These are phyloP conservation scores for Erebia ligea DNA, from an alignment of 2,888 invertebrate genomes.

Conservation along the genomic window DNA sequence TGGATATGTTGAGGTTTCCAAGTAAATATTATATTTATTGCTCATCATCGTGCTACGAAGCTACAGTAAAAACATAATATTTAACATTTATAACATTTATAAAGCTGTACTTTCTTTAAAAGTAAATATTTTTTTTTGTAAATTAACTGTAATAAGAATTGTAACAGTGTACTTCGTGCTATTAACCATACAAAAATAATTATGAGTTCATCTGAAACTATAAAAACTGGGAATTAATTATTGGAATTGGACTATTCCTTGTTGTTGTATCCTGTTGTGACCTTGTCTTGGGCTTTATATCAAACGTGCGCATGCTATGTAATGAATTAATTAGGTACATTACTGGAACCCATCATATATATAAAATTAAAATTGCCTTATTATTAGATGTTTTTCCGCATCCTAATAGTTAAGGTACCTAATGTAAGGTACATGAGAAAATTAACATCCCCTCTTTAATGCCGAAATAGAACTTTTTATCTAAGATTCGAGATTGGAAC, in stretches of 20 bases:
- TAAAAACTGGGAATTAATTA: no score
- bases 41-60: not conserved
- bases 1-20: conserved; percentile 24
- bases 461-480: conserved; percentile 16
- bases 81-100: not conserved
- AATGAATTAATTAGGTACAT: no score
- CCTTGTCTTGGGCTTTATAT: no score
- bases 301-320: no score
- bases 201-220: no score
- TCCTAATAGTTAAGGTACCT: not conserved
- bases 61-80: not conserved
- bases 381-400: not conserved
- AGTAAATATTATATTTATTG: conserved; percentile 18
- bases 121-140: no score
- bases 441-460: conserved; percentile 11
- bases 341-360: not conserved
- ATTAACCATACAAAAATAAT: no score
- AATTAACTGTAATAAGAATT: no score
- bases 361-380: not conserved
- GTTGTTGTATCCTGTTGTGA: no score
- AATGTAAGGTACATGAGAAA: not conserved
- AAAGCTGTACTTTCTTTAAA: no score
- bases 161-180: no score
- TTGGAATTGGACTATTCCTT: no score
- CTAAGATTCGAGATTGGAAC: conserved; percentile 22